Percentiles rank a stretch among this genome's conserved stretches.
phyloP scores from a whole-genome alignment of 2,888 invertebrate species.

The Cyclophora albipunctata region DNA sequence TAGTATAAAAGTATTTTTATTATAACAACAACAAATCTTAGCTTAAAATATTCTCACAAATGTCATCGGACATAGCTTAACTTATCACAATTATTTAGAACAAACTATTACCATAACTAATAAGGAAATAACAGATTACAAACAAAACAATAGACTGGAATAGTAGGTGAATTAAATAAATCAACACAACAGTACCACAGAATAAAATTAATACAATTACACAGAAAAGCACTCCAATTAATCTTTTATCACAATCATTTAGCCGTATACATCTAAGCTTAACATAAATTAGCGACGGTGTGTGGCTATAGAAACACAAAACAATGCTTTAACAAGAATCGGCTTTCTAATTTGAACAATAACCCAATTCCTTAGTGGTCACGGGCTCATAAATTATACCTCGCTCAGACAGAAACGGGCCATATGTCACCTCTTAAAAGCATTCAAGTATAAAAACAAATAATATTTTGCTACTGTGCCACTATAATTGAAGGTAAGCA shows the following conservation, averaged over 20 bases:
- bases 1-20: too few species aligned
- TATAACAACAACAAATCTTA: too few species aligned
- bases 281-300: conserved; percentile 44
- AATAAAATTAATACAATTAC: conserved; percentile 9
- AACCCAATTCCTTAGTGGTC: conserved; percentile 56
- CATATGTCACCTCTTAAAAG: conserved; percentile 65
- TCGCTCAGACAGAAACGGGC: conserved; percentile 48
- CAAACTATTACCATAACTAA: too few species aligned
- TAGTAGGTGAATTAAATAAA: conserved; percentile 1
- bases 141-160: background rate
- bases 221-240: conserved; percentile 18
- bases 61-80: too few species aligned
- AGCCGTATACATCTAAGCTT: conserved; percentile 16
- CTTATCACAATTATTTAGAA: too few species aligned
- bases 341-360: conserved; percentile 44
- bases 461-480: conserved; percentile 70
- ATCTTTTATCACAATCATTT: conserved; percentile 11
- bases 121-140: too few species aligned
- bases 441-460: conserved; percentile 63
- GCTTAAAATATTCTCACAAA: too few species aligned
- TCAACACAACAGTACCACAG: conserved; percentile 3
- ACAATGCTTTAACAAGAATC: conserved; percentile 20
- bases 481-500: conserved; percentile 48
- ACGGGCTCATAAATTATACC: conserved; percentile 56
- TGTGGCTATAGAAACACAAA: conserved; percentile 33